Base-by-base conservation (phyloP, 2,797 vertebrate genomes). In the Channa striata region DNA sequence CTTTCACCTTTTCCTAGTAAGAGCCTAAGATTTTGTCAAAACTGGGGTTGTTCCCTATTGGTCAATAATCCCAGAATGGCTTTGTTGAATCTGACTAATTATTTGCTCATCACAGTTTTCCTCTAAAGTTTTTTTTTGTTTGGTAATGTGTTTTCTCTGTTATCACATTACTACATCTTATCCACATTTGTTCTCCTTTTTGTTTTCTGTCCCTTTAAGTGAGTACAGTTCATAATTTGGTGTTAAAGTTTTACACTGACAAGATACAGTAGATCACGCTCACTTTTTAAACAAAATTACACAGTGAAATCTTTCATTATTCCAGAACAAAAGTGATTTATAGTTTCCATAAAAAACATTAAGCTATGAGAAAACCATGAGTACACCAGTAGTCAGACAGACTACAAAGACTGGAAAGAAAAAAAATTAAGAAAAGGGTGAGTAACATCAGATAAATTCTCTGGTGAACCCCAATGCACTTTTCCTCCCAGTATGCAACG, bases 401-500 rank as follows among this genome's bases (percentile, higher is more conserved):
- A 68, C 77, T 54, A 73, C 14, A 34, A 70, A 47, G 71, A 65
- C 23, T 64, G 34, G n/a, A 71, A 59, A 80, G 52, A 83, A 25
- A 69, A 82, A 81, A 30, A 72, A 81, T 19, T 11, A 72, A 80
- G 68, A 88, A 75, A 85, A 77, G 79, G 68, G 77, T 92, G 92
- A 94, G 90, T 93, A 92, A 93, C 86, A 85, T 87, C 81, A 83
- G 74, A 92, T 79, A 84, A 80, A 91, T 83, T 80, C 87, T 90
- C 87, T 83, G 77, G 84, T 85, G 85, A 89, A 86, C 87, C 80
- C 86, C 76, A 81, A 71, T 87, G 75, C 80, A 82, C 75, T 81
- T 87, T 84, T 89, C 84, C 89, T 83, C 86, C 81, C 81, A 77
- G 87, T 78, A 84, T 78, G 77, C 84, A 91, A 91, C 87, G 79